Evolutionary conservation across 2,797 vertebrate species (phyloP).

Genomic region (Argyrosomus regius): DNA sequence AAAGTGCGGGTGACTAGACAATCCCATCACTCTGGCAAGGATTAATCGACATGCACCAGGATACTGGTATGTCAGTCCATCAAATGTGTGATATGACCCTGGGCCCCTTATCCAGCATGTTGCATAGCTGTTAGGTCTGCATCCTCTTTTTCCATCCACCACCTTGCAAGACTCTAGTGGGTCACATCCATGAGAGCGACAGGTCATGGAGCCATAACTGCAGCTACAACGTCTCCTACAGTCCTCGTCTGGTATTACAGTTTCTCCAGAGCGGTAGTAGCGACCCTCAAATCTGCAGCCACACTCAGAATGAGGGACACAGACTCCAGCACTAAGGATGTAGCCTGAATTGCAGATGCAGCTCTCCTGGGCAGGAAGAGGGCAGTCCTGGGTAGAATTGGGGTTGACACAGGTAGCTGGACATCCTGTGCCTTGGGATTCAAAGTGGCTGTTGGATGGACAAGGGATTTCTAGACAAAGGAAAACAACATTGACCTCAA

Average conservation of each 20-base stretch:
- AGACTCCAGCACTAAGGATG: constrained; percentile 74
- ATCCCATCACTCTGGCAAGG: constrained; percentile 67
- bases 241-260: constrained; percentile 55
- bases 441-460: constrained; percentile 78
- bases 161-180: constrained; percentile 46
- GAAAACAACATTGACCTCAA: not conserved
- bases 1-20: constrained; percentile 61
- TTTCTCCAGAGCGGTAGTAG: constrained; percentile 75
- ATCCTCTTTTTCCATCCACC: constrained; percentile 66
- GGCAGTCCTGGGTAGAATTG: constrained; percentile 69
- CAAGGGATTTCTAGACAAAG: constrained; percentile 28
- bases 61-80: constrained; percentile 75
- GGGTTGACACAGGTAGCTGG: constrained; percentile 76
- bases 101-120: constrained; percentile 73
- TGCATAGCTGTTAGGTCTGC: constrained; percentile 65
- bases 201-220: constrained; percentile 42
- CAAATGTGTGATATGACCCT: constrained; percentile 78
- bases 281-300: constrained; percentile 78
- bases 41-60: constrained; percentile 77
- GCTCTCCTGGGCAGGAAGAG: constrained; percentile 66
- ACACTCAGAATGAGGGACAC: constrained; percentile 72
- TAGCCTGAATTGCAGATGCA: constrained; percentile 79
- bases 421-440: constrained; percentile 73
- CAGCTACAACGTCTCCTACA: constrained; percentile 79
- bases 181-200: constrained; percentile 14